Percentiles rank a stretch among this genome's conserved stretches.
Conservation (phyloP, 1,140 invertebrate species). For the Drosophila burlai region DNA sequence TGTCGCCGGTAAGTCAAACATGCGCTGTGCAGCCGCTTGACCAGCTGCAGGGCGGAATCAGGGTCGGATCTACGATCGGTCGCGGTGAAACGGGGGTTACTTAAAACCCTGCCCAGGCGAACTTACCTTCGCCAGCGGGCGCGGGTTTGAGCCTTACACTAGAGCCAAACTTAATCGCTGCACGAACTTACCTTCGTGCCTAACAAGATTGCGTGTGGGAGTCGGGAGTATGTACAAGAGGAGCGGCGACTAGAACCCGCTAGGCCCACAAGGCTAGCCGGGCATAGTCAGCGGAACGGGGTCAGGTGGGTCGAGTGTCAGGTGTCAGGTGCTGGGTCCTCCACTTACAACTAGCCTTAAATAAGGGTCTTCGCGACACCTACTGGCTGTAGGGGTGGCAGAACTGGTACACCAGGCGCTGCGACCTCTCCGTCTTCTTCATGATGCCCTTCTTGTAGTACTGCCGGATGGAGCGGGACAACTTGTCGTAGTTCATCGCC, state of each 20-base stretch:
- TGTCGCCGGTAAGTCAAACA: conserved; percentile 77
- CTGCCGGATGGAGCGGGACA: conserved; percentile 98
- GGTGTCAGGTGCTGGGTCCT: not conserved
- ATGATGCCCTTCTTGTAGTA: conserved; percentile 99
- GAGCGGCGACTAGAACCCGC: conserved; percentile 67
- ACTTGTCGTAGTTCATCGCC: conserved; percentile 99
- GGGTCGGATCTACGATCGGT: conserved; percentile 58
- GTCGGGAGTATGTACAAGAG: conserved; percentile 48
- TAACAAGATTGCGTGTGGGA: conserved; percentile 40
- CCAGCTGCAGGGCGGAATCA: conserved; percentile 59
- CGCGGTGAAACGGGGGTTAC: conserved; percentile 50
- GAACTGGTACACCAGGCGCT: conserved; percentile 99
- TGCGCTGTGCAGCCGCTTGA: conserved; percentile 41
- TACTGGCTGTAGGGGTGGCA: conserved; percentile 97
- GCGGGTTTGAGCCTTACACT: conserved; percentile 60
- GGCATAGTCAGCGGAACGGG: conserved; percentile 54
- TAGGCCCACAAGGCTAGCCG: conserved; percentile 65
- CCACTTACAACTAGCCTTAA: conserved; percentile 65
- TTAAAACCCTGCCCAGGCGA: conserved; percentile 73
- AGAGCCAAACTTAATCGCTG: conserved; percentile 54
- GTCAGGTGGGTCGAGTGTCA: conserved; percentile 19
- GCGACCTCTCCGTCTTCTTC: conserved; percentile 99
- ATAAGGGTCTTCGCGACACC: conserved; percentile 60
- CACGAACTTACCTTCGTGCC: conserved; percentile 83
- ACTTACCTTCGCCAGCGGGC: conserved; percentile 73